phyloP scores from a whole-genome alignment of 2,797 vertebrate genomes.

The Phataginus tricuspis region DNA sequence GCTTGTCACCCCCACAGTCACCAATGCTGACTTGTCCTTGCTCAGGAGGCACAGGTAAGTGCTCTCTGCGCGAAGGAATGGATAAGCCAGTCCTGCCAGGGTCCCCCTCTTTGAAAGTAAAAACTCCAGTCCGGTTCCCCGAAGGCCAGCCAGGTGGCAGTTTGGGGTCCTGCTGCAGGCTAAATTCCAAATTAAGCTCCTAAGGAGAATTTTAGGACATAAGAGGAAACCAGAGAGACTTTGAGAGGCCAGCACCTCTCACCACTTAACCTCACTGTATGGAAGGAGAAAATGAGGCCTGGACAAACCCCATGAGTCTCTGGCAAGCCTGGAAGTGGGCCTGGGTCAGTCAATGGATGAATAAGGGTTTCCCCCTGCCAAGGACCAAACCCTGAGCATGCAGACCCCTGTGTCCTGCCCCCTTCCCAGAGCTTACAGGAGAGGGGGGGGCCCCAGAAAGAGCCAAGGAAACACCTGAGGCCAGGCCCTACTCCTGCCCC shows the following conservation, averaged over 20 bases:
- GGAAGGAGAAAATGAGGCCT: not conserved
- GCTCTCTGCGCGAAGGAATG: not conserved
- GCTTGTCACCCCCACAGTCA: too few species aligned
- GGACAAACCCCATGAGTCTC: not conserved
- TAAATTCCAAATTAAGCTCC: not conserved
- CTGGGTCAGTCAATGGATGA: not conserved
- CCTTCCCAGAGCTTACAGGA: not conserved
- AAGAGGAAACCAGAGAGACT: not conserved
- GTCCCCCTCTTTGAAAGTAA: not conserved
- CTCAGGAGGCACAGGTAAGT: not conserved
- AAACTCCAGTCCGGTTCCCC: not conserved
- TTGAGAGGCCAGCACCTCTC: not conserved
- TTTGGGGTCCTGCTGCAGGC: not conserved
- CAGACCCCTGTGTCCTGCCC: too few species aligned
- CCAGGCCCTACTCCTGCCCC: not conserved
- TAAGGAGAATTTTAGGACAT: not conserved
- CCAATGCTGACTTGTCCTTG: too few species aligned
- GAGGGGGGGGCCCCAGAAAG: not conserved
- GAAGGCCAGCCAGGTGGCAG: not conserved
- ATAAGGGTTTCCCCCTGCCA: not conserved
- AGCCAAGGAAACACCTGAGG: too few species aligned
- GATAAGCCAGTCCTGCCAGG: not conserved
- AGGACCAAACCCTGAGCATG: not conserved
- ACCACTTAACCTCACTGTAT: not conserved
- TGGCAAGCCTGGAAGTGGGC: not conserved